Evolutionary conservation across 92 coral and sea anemone species (phyloP).

Genomic region (Porites evermanni): DNA sequence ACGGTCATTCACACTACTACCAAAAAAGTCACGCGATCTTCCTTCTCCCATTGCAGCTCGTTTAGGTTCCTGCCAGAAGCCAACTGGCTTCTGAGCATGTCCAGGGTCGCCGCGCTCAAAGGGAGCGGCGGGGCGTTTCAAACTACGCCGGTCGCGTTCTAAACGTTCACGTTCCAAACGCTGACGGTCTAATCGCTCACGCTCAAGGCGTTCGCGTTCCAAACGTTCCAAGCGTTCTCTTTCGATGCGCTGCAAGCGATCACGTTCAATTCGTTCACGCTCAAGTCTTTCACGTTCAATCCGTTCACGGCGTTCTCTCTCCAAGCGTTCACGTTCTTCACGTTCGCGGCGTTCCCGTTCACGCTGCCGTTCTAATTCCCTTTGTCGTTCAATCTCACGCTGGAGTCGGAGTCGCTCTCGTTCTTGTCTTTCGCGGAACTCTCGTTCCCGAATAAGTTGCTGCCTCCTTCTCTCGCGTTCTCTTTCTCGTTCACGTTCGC

Average conservation of each 20-base stretch:
- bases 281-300: constrained; percentile 92
- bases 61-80: constrained; percentile 97
- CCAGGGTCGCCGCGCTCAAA: constrained; percentile 77
- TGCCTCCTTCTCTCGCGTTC: constrained; percentile 94
- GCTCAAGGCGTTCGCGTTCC: constrained; percentile 85
- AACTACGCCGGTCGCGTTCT: constrained; percentile 93
- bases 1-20: constrained; percentile 80
- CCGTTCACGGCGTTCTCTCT: constrained; percentile 94
- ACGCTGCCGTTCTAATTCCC: constrained; percentile 88
- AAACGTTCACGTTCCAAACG: constrained; percentile 82
- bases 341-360: constrained; percentile 86
- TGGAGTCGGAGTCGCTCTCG: constrained; percentile 86
- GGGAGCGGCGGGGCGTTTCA: constrained; percentile 85
- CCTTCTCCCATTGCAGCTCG: constrained; percentile 83
- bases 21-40: constrained; percentile 86
- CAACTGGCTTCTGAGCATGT: constrained; percentile 76
- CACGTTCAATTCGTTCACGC: constrained; percentile 89
- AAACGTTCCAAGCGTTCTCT: constrained; percentile 93
- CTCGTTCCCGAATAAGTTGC: constrained; percentile 88
- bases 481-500: constrained; percentile 90
- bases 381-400: constrained; percentile 92
- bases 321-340: constrained; percentile 87
- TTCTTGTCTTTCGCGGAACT: constrained; percentile 93
- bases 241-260: constrained; percentile 92
- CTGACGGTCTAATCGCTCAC: constrained; percentile 90